phyloP scores from a whole-genome alignment of 2,113 vertebrate species.

The Cyphomyrus discorhynchus region DNA sequence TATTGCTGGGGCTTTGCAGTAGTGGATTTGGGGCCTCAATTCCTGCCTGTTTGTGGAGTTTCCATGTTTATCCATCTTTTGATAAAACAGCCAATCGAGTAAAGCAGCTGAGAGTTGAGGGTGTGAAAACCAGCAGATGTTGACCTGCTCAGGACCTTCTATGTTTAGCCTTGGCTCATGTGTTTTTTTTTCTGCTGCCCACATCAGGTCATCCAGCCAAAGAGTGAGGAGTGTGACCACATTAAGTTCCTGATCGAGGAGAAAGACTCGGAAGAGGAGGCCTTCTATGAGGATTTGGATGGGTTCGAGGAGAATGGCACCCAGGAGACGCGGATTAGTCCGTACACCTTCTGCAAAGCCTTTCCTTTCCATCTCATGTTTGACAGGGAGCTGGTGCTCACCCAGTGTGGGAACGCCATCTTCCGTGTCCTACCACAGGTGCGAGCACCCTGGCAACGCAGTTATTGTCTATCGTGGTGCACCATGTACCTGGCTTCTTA shows the following conservation, averaged over 20 bases:
- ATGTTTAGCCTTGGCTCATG: not conserved
- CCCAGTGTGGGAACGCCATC: slow-evolving; percentile 94
- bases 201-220: slow-evolving; percentile 88
- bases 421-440: slow-evolving; percentile 96
- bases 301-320: slow-evolving; percentile 95
- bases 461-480: not conserved
- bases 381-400: slow-evolving; percentile 86
- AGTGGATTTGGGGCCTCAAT: not conserved
- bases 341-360: slow-evolving; percentile 95
- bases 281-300: slow-evolving; percentile 90
- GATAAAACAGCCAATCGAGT: not conserved
- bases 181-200: no score
- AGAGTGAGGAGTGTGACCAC: slow-evolving; percentile 93
- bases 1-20: not conserved
- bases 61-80: not conserved
- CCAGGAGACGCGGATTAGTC: slow-evolving; percentile 93
- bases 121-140: not conserved
- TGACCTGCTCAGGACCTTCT: not conserved
- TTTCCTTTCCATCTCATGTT: slow-evolving; percentile 99
- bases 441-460: slow-evolving; percentile 10
- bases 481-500: not conserved
- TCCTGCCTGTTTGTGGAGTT: not conserved
- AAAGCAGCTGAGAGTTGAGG: not conserved
- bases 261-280: slow-evolving; percentile 92
- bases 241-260: slow-evolving; percentile 98